Conservation (phyloP, 1,140 invertebrate species). For the Charaxes varanes region DNA sequence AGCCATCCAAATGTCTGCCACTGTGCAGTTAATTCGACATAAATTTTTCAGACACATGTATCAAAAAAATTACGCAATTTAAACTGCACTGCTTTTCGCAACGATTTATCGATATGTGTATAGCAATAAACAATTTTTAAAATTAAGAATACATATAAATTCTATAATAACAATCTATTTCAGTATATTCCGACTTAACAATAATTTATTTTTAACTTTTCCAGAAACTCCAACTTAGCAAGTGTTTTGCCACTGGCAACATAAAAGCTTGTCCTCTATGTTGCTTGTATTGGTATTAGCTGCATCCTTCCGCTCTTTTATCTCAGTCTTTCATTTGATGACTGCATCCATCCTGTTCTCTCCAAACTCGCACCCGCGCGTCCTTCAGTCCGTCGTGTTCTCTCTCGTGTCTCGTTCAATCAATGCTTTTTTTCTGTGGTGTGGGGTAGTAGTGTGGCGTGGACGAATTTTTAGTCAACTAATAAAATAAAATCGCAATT, state of each 20-base stretch:
- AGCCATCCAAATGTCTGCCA: too few species aligned
- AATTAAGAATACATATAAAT: too few species aligned
- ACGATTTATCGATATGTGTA: too few species aligned
- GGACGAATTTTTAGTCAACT: conserved; percentile 61
- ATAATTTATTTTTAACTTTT: too few species aligned
- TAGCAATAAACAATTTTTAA: too few species aligned
- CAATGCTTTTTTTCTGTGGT: conserved; percentile 68
- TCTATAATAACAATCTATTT: too few species aligned
- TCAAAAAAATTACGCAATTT: too few species aligned
- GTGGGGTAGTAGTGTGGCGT: conserved; percentile 54
- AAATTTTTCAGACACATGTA: too few species aligned
- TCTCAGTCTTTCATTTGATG: conserved; percentile 40
- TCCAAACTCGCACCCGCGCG: conserved; percentile 35
- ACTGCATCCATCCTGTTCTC: conserved; percentile 36
- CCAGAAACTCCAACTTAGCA: neutral
- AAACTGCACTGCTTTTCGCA: too few species aligned
- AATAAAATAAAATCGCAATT: conserved; percentile 40
- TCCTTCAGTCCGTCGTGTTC: conserved; percentile 36
- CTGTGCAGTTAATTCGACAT: too few species aligned
- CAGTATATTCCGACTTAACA: too few species aligned
- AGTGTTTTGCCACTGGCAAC: conserved; percentile 17
- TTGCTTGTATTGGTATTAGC: conserved; percentile 42
- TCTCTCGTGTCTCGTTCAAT: conserved; percentile 56
- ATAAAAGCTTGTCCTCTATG: conserved; percentile 19
- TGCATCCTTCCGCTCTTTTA: conserved; percentile 57